These are phyloP conservation scores for Carapus acus DNA, from an alignment of 2,797 vertebrate genomes.

Conservation along the genomic window DNA sequence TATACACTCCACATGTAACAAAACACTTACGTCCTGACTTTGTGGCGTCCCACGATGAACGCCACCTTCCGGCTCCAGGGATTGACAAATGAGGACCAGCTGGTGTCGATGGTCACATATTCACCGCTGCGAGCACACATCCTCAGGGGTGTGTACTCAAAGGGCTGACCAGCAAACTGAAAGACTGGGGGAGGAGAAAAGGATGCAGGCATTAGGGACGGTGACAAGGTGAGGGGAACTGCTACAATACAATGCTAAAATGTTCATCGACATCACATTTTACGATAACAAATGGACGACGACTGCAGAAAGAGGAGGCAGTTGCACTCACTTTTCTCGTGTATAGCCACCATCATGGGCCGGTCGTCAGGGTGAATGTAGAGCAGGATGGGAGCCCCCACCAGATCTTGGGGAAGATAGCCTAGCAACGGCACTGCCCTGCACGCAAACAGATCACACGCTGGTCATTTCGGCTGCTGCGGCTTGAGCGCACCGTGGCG, in stretches of 20 bases:
- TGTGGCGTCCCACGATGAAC: slow-evolving; percentile 88
- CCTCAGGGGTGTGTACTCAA: slow-evolving; percentile 82
- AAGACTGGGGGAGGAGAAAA: slow-evolving; percentile 68
- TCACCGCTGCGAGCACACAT: slow-evolving; percentile 88
- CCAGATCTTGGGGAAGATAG: slow-evolving; percentile 86
- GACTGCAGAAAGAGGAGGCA: not conserved
- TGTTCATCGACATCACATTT: too few relatives aligned
- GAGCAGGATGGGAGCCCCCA: slow-evolving; percentile 83
- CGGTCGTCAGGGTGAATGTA: slow-evolving; percentile 87
- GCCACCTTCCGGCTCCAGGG: slow-evolving; percentile 95
- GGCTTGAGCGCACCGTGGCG: not conserved
- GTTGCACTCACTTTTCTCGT: slow-evolving; percentile 82
- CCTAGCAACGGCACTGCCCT: slow-evolving; percentile 84
- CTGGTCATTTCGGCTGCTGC: too few relatives aligned
- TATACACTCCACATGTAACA: not conserved
- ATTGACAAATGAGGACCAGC: slow-evolving; percentile 92
- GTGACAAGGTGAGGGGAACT: too few relatives aligned
- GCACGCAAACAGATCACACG: slow-evolving; percentile 16
- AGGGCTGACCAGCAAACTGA: slow-evolving; percentile 85
- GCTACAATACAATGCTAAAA: too few relatives aligned
- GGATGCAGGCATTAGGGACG: not conserved
- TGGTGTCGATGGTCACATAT: slow-evolving; percentile 90
- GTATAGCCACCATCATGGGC: slow-evolving; percentile 85
- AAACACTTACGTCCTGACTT: slow-evolving; percentile 86
- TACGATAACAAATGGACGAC: too few relatives aligned